Evolutionary conservation across 2,888 invertebrate species (phyloP), one percentile per base, ranked within the genome.

Genomic region (Crematogaster levior): DNA sequence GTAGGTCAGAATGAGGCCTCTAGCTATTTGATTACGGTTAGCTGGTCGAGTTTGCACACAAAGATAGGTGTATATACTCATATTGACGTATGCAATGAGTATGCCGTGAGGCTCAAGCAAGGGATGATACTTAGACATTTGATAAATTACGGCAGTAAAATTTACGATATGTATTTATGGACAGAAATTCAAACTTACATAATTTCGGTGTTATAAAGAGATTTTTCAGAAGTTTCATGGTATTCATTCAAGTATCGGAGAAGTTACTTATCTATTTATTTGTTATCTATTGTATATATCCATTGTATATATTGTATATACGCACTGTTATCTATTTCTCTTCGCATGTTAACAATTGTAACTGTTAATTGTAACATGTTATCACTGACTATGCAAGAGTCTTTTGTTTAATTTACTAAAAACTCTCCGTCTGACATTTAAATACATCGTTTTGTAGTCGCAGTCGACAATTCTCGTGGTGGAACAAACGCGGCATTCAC

Each of bases 1-100:
- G 60, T 82, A 74, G 85, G 73, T 84, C 79, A 83, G 61, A 51
- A 84, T 58, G 81, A 73, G 66, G 82, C 87, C 85, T 46, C 81
- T 21, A 75, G 87, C 83, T 87, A 84, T 87, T 85, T 87, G 77
- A 43, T 56, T 34, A 24, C 9, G 24, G 72, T 79, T 79, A 70
- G 12, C 21, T 15, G 21, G 43, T 56, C 43, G 21, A 15, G 40
- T 70, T 53, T 79, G 72, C 56, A 43, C 5, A 70, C 56, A 21
- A 70, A 30, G 53, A 24, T 56, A 56, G 53, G 21, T 30, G 30
- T 27, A 40, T 30, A 53, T 75, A n/a, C n/a, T 75, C 75, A 77
- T 77, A 77, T 77, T 77, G 53, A 56, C 30, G 43, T 1, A 43
- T 43, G 34, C 24, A 68, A 68, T n/a, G 34, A 40, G 10, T 40